Conservation (phyloP, 64 coral and sea anemone species). For the Montipora capricornis region DNA sequence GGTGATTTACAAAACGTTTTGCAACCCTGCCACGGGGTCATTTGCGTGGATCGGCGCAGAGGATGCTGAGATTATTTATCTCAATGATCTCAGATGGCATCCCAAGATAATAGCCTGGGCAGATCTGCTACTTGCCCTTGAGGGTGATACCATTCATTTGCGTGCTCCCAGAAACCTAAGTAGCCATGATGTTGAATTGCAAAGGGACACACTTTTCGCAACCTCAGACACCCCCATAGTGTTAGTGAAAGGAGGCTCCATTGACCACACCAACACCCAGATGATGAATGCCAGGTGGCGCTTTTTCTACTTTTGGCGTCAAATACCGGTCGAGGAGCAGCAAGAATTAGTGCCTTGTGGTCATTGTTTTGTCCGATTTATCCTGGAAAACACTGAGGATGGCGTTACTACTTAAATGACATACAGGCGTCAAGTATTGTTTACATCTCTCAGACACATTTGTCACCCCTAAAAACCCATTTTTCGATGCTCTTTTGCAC, state of each 20-base stretch:
- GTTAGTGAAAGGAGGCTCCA: not conserved
- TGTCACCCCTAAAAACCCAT: too few species aligned
- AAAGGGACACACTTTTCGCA: slow-evolving; percentile 22
- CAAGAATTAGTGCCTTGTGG: not conserved
- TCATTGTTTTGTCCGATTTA: not conserved
- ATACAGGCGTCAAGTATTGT: too few species aligned
- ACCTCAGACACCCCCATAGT: slow-evolving; percentile 30
- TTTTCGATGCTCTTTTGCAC: not conserved
- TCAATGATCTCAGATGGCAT: slow-evolving; percentile 74
- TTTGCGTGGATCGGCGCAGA: slow-evolving; percentile 63
- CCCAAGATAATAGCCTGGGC: slow-evolving; percentile 61
- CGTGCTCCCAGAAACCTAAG: slow-evolving; percentile 48
- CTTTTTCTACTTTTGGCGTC: not conserved
- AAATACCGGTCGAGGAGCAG: not conserved
- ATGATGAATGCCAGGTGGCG: not conserved
- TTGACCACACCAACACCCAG: not conserved
- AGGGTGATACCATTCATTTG: slow-evolving; percentile 59
- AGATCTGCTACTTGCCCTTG: slow-evolving; percentile 59
- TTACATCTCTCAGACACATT: too few species aligned
- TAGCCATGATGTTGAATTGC: not conserved
- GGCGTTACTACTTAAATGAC: too few species aligned
- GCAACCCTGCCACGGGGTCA: slow-evolving; percentile 65
- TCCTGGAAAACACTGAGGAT: not conserved
- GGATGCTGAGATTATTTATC: slow-evolving; percentile 55
- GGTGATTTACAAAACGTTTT: slow-evolving; percentile 39